Base-by-base conservation (phyloP, 2,113 vertebrate genomes). In the Mastomys natalensis region DNA sequence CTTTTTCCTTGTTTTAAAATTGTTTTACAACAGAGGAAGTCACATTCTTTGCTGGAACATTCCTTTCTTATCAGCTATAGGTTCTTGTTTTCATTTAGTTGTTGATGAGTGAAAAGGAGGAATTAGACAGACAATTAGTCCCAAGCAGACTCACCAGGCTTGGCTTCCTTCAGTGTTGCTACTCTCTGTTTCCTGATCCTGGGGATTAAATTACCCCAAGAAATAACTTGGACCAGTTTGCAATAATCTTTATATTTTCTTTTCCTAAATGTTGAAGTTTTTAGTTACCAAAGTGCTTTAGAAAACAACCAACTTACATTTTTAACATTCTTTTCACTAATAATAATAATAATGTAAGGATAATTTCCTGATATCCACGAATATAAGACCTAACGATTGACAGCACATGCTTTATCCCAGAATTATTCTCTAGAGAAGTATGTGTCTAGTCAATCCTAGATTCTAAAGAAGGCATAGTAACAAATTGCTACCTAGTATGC, bases 241-340 rank as follows among this genome's bases (percentile, higher is more conserved):
- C 4, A 96, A 31, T 74, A 93, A 93, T 93, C 31, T 89, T 89
- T n/a, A 45, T 76, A 34, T 74, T 85, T 86, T 93, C 43, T 90
- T 97, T 92, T 81, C 81, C 17, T 74, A 82, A 89, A 81, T 86
- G 58, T 37, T 89, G 43, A 81, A 26, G 15, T 78, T 72, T 94
- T 96, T 70, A 73, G 82, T 66, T 93, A 89, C n/a, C 80, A 85
- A 91, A 89, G 58, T 93, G 48, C 64, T 81, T 96, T 96, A 84
- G 26, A 93, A 96, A 64, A 89, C 37, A 95, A 92, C 34, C 4
- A 73, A 64, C 78, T 95, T 82, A 86, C 10, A 72, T 95, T 70
- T 94, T 87, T 76, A 81, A 53, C 48, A 74, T 91, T 94, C 68
- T 94, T 95, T 45, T 90, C 45, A 84, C 5, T 78, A 24, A 40